A percentile compares a stretch with the other conserved stretches of the same genome.
phyloP scores from a whole-genome alignment of 2,888 invertebrate species.

The Parthenolecanium corni region DNA sequence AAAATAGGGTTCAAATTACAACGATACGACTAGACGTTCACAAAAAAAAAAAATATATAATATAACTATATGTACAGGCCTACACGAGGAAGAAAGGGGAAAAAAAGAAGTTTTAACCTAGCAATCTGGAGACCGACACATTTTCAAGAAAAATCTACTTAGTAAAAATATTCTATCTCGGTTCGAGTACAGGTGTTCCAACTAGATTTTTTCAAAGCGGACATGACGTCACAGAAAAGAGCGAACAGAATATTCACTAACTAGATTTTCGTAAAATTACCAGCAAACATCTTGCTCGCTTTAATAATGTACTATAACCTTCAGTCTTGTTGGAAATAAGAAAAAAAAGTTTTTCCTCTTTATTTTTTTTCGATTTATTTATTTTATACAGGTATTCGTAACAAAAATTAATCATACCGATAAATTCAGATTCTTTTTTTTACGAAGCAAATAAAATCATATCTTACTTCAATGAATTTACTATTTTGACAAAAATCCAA shows the following conservation, averaged over 20 bases:
- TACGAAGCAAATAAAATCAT: too few species aligned
- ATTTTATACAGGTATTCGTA: too few species aligned
- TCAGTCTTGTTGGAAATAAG: too few species aligned
- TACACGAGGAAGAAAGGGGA: not conserved
- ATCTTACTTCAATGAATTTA: too few species aligned
- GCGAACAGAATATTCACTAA: conserved; percentile 9
- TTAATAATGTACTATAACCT: too few species aligned
- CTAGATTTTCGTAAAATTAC: conserved; percentile 1
- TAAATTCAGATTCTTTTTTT: too few species aligned
- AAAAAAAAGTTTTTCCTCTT: too few species aligned
- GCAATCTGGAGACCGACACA: conserved; percentile 20
- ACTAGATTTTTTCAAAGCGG: conserved; percentile 22
- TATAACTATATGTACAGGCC: conserved; percentile 10
- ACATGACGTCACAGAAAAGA: conserved; percentile 24
- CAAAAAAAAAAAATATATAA: not conserved
- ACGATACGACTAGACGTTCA: conserved; percentile 5
- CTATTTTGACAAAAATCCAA: too few species aligned
- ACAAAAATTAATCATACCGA: too few species aligned
- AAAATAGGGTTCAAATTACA: conserved; percentile 26
- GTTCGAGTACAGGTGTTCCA: conserved; percentile 20
- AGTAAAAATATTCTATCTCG: not conserved
- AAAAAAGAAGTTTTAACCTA: conserved; percentile 16
- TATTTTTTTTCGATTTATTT: too few species aligned
- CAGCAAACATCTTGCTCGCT: too few species aligned
- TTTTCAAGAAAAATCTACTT: conserved; percentile 10